phyloP scores from a whole-genome alignment of 2,888 invertebrate species.

The Aromia moschata region DNA sequence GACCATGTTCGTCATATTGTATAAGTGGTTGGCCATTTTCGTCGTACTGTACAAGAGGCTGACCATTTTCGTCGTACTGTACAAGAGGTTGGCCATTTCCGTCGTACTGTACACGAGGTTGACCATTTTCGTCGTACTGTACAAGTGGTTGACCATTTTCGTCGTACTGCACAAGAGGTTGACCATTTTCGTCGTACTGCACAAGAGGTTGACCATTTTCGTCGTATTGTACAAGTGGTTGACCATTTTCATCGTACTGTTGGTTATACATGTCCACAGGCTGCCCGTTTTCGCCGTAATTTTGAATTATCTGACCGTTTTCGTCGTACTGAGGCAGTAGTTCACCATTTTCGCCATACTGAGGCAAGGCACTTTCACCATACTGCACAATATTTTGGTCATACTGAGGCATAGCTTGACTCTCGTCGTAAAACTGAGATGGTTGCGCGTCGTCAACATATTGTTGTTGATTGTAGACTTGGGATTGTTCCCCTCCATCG shows the following conservation, averaged over 20 bases:
- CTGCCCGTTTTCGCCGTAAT: constrained; percentile 44
- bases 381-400: constrained; percentile 43
- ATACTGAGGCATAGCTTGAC: constrained; percentile 40
- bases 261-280: constrained; percentile 5
- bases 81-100: constrained; percentile 44
- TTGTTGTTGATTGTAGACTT: constrained; percentile 41
- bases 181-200: constrained; percentile 48
- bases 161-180: constrained; percentile 42
- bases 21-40: constrained; percentile 25
- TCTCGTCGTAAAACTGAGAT: constrained; percentile 29
- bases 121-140: constrained; percentile 45
- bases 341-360: constrained; percentile 42
- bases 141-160: constrained; percentile 40
- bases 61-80: constrained; percentile 32
- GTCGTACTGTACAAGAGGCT: constrained; percentile 34
- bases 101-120: constrained; percentile 45
- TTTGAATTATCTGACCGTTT: constrained; percentile 40
- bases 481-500: constrained; percentile 42
- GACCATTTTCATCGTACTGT: constrained; percentile 46
- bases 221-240: constrained; percentile 41
- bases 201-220: constrained; percentile 40
- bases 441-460: constrained; percentile 45
- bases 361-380: constrained; percentile 36
- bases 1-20: constrained; percentile 38
- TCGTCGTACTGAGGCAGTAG: constrained; percentile 35